Evolutionary conservation across 2,888 invertebrate species (phyloP).

Genomic region (Malthinus flaveolus): DNA sequence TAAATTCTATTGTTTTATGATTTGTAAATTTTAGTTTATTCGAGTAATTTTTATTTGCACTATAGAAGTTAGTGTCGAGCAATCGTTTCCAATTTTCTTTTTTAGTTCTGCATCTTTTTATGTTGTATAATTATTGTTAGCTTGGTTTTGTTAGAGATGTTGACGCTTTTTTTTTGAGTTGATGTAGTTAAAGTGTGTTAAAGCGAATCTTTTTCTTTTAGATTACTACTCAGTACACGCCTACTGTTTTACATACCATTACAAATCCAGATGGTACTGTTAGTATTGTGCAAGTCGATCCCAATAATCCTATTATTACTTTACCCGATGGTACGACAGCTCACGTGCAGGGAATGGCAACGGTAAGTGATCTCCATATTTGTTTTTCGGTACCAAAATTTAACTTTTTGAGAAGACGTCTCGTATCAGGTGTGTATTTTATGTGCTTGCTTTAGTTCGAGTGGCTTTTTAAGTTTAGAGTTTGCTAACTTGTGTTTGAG

Average conservation of each 20-base stretch:
- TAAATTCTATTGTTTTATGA: conserved; percentile 16
- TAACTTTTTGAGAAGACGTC: too few relatives aligned
- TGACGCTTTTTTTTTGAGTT: conserved; percentile 5
- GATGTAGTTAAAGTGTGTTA: not conserved
- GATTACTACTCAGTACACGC: conserved; percentile 74
- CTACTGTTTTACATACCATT: conserved; percentile 92
- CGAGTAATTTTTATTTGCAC: conserved; percentile 15
- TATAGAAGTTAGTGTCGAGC: not conserved
- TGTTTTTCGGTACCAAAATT: too few relatives aligned
- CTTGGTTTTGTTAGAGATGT: conserved; percentile 50
- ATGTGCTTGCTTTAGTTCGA: conserved; percentile 8
- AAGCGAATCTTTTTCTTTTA: conserved; percentile 36
- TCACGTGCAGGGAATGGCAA: conserved; percentile 82
- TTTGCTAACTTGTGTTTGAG: too few relatives aligned
- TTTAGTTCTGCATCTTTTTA: conserved; percentile 7
- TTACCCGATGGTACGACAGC: conserved; percentile 95
- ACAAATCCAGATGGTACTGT: conserved; percentile 96
- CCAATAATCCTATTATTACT: conserved; percentile 91
- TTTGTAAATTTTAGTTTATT: conserved; percentile 14
- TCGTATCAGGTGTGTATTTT: conserved; percentile 13
- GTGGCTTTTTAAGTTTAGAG: not conserved
- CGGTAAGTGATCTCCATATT: conserved; percentile 41
- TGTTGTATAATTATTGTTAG: conserved; percentile 44
- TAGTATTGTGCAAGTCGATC: conserved; percentile 94
- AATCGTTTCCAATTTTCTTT: not conserved